Evolutionary conservation across 1,140 invertebrate genomes (phyloP), one percentile per base, ranked within the genome.

Genomic region (Achroia grisella): DNA sequence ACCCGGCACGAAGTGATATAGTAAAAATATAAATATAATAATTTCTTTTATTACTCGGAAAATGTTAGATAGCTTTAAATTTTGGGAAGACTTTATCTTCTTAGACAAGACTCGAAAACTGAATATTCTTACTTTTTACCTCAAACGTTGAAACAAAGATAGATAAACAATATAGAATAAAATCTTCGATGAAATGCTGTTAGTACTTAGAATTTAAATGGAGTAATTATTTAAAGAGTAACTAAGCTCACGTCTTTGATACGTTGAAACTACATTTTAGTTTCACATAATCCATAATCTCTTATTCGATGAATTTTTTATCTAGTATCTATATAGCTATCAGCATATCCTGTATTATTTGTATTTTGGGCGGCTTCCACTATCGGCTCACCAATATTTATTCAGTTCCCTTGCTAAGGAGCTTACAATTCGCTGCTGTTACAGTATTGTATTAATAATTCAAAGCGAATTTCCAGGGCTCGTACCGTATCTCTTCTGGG

Each of bases 401-500:
- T 79, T 79, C 76, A 83, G 73, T 54, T 62, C 43, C 62, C 61
- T 50, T 45, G 57, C 44, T 80, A 77, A 80, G 75, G 46, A 79
- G 76, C 76, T 80, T 80, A 83, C 71, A 73, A 72, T 77, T 74
- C 52, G 63, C 71, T 62, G 52, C 56, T 53, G 56, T 68, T 62
- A 72, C 66, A 62, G 62, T 68, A 69, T 73, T 73, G 60, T 71
- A 72, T 79, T 81, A 78, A 77, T 79, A 81, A 81, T 79, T 78
- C 75, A 81, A 62, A 72, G 51, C 60, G 55, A 65, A 76, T 69
- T 74, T 71, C 61, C 57, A 54, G 42, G 49, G 56, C 50, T 59
- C 57, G 62, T 43, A 49, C 54, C 54, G 62, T 77, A 79, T 75
- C 74, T 78, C 61, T 57, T 66, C 52, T 69, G 75, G 62, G 45